Percentiles rank a stretch among this genome's conserved stretches.
These are phyloP conservation scores for Pandion haliaetus DNA, from an alignment of 2,113 vertebrate species.

Conservation along the genomic window DNA sequence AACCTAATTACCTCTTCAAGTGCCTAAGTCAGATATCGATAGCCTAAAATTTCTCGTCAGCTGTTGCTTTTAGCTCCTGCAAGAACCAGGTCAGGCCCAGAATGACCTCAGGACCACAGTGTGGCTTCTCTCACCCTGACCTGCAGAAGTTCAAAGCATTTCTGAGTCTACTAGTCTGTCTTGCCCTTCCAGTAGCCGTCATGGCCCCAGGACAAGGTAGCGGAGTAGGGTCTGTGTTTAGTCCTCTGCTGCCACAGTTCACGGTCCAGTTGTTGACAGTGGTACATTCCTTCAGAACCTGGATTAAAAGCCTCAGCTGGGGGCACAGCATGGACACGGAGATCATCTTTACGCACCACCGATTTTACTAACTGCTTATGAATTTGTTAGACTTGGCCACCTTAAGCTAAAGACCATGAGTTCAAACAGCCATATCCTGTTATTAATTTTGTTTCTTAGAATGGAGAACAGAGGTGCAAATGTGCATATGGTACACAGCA, in stretches of 20 bases:
- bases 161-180: not conserved
- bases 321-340: not conserved
- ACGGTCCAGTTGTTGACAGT: not conserved
- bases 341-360: not conserved
- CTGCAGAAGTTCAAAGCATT: not conserved
- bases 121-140: not conserved
- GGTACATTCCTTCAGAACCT: not conserved
- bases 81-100: not conserved
- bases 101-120: not conserved
- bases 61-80: not conserved
- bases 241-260: not conserved
- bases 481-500: not conserved
- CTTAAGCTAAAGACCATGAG: not conserved
- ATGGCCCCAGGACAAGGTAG: fast-evolving
- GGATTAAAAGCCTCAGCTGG: not conserved
- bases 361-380: not conserved
- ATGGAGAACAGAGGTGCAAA: not conserved
- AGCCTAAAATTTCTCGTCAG: not conserved
- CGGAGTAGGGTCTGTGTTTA: not conserved
- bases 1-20: not conserved
- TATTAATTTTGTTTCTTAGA: not conserved
- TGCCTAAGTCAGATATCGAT: not conserved
- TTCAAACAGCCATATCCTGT: not conserved
- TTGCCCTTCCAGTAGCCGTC: not conserved
- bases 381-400: not conserved